Evolutionary conservation across 1,140 invertebrate species (phyloP), one percentile per base, ranked within the genome.

Genomic region (Conopomorpha cramerella): DNA sequence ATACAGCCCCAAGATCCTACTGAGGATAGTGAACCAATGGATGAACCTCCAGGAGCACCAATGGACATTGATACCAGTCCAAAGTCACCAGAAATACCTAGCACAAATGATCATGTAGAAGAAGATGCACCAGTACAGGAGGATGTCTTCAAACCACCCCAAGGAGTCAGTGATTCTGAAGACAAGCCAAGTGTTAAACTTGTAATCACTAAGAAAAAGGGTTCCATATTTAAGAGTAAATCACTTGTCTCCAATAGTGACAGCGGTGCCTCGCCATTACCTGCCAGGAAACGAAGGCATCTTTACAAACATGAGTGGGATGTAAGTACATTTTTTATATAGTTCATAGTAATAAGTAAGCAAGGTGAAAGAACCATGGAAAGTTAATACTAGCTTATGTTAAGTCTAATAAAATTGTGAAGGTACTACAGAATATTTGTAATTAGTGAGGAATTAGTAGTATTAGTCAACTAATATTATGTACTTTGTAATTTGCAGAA

Each of bases 271-370:
- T 74, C 71, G 23, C 72, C 53, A 39, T 62, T 68, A 40, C 76
- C 78, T 30, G 82, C 83, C n/a, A 88, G 89, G 39, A 92, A 92
- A 67, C 83, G 90, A 38, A 72, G 89, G 10, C 89, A 89, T 37
- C 68, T 93, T 10, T 95, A 93, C 52, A 91, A 88, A 71, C 90
- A 93, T 70, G 92, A 91, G 68, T 93, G 91, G 91, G 87, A 86
- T 47, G 85, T 77, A 54, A 73, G 77, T 77, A 38, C 30, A n/a
- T n/a, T n/a, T n/a, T n/a, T n/a, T n/a, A n/a, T n/a, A n/a, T n/a
- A n/a, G n/a, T n/a, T n/a, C n/a, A n/a, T n/a, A n/a, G n/a, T n/a
- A n/a, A n/a, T n/a, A n/a, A n/a, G n/a, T n/a, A n/a, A n/a, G n/a
- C n/a, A n/a, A n/a, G n/a, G n/a, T n/a, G n/a, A n/a, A n/a, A n/a